These are phyloP conservation scores for Apantesis nais DNA, from an alignment of 2,888 invertebrate genomes.

Conservation along the genomic window DNA sequence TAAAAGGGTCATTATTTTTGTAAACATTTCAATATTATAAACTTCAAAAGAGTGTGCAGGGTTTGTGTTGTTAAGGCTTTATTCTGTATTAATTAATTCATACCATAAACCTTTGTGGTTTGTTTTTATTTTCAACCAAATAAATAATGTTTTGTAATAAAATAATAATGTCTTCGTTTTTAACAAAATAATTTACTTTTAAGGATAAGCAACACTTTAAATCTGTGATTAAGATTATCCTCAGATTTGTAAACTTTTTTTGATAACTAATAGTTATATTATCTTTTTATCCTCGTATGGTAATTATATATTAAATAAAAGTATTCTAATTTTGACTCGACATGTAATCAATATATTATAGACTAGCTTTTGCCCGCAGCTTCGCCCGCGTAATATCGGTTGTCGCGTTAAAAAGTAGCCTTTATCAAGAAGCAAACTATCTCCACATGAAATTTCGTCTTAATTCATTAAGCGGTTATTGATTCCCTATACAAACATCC, in stretches of 20 bases:
- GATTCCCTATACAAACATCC: too few relatives aligned
- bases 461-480: too few relatives aligned
- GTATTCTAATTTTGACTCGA: too few relatives aligned
- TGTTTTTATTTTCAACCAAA: not conserved
- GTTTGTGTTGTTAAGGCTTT: constrained; percentile 4
- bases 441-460: too few relatives aligned
- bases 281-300: too few relatives aligned
- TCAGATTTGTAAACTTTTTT: not conserved
- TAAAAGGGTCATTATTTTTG: constrained; percentile 16
- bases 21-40: constrained; percentile 21
- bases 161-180: not conserved
- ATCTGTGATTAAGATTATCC: not conserved
- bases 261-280: too few relatives aligned
- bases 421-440: too few relatives aligned
- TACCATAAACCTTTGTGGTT: not conserved
- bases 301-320: too few relatives aligned
- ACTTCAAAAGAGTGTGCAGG: constrained; percentile 3
- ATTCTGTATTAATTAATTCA: constrained; percentile 2
- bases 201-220: not conserved
- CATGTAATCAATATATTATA: too few relatives aligned
- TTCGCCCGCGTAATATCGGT: too few relatives aligned
- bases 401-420: too few relatives aligned
- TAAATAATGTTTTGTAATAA: not conserved
- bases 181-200: not conserved
- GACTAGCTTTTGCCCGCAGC: too few relatives aligned